Conservation (phyloP, 2,113 vertebrate genomes). For the Nesoenas mayeri region DNA sequence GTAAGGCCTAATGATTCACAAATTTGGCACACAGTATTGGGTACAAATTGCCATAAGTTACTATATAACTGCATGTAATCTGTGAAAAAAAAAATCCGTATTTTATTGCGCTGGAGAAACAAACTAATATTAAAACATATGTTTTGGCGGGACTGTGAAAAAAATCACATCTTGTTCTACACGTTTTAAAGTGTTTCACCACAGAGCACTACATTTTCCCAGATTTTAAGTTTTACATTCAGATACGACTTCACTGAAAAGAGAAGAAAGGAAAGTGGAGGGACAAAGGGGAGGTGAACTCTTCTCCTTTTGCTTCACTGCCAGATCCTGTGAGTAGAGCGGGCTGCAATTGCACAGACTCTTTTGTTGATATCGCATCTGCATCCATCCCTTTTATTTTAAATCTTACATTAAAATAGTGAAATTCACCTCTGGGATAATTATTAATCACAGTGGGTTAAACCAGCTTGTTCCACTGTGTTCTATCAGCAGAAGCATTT, state of each 20-base stretch:
- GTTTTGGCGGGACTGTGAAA: not conserved
- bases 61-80: not conserved
- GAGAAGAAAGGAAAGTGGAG: not conserved
- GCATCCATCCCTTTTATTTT: not conserved
- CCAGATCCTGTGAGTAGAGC: not conserved
- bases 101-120: not conserved
- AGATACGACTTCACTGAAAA: not conserved
- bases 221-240: not conserved
- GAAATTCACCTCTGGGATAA: not conserved
- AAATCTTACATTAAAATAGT: not conserved
- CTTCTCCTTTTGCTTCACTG: not conserved
- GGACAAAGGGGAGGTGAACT: not conserved
- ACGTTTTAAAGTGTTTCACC: not conserved
- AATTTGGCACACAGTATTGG: not conserved
- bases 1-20: not conserved
- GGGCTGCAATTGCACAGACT: not conserved
- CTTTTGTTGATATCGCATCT: not conserved
- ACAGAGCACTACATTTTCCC: not conserved
- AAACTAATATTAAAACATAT: not conserved
- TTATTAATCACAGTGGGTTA: not conserved
- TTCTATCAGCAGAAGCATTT: slow-evolving; percentile 34
- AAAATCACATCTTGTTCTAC: not conserved
- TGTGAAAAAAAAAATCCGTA: not conserved
- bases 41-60: not conserved
- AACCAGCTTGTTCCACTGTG: not conserved